phyloP scores from a whole-genome alignment of 1,140 invertebrate genomes.

The Drosophila mojavensis region DNA sequence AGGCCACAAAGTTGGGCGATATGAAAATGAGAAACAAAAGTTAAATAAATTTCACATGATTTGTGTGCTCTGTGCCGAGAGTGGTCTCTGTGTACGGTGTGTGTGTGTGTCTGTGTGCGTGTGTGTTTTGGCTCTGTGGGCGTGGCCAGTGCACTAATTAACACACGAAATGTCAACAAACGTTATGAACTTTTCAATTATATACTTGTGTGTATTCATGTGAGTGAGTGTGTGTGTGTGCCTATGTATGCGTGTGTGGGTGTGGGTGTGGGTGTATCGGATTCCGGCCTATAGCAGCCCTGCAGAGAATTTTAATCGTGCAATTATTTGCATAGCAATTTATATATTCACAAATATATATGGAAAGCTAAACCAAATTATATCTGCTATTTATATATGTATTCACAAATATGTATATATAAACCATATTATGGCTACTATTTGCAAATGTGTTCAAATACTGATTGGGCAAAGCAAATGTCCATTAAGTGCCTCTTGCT shows the following conservation, averaged over 20 bases:
- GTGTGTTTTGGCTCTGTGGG: neutral
- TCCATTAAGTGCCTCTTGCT: too few relatives aligned
- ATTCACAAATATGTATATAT: too few relatives aligned
- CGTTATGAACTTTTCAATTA: constrained; percentile 4
- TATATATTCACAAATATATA: too few relatives aligned
- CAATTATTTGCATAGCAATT: too few relatives aligned
- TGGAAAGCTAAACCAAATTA: too few relatives aligned
- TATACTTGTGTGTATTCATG: neutral
- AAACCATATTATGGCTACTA: neutral
- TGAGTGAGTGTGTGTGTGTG: too few relatives aligned
- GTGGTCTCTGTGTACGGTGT: neutral
- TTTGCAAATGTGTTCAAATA: neutral
- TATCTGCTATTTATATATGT: neutral
- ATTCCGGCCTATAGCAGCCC: neutral
- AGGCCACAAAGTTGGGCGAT: neutral
- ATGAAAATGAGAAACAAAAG: neutral
- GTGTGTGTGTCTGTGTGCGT: too few relatives aligned
- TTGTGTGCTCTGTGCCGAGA: neutral
- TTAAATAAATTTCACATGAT: constrained; percentile 12
- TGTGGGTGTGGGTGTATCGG: too few relatives aligned
- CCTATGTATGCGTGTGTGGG: too few relatives aligned
- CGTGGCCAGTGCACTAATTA: constrained; percentile 21
- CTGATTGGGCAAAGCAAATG: neutral
- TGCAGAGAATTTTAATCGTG: neutral
- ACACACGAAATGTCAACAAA: constrained; percentile 16